Base-by-base conservation (phyloP, 2,888 invertebrate species). In the Pristionchus japonicus region DNA sequence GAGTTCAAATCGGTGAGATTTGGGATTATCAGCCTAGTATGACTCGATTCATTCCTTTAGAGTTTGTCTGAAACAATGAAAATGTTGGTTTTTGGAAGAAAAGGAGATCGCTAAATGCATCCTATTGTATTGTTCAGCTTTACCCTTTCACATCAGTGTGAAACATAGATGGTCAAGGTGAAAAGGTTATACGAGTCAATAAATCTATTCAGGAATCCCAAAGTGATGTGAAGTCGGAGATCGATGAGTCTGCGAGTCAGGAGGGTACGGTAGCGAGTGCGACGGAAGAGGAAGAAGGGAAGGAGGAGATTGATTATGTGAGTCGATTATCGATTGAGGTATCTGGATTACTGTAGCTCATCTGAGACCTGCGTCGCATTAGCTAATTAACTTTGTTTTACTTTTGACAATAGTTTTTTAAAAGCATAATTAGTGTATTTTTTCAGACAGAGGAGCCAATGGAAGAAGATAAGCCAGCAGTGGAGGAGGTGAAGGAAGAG, bases 131-230 rank as follows among this genome's bases (percentile, higher is more conserved):
- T n/a, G n/a, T n/a, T n/a, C n/a, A n/a, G n/a, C n/a, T n/a, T n/a
- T n/a, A n/a, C n/a, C n/a, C n/a, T n/a, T n/a, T n/a, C n/a, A n/a
- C n/a, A n/a, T n/a, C n/a, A n/a, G n/a, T n/a, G n/a, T n/a, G n/a
- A n/a, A n/a, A n/a, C n/a, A n/a, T n/a, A n/a, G n/a, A n/a, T n/a
- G n/a, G n/a, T n/a, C n/a, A n/a, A n/a, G n/a, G n/a, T n/a, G n/a
- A n/a, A n/a, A n/a, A n/a, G n/a, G n/a, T n/a, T n/a, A n/a, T n/a
- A n/a, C n/a, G n/a, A n/a, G 17, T 34, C 23, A 34, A 27, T 20
- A 17, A n/a, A 74, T 23, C 20, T 43, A 31, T 52, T 49, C 52
- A 83, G 82, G 82, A 83, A 43, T 83, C 34, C 23, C 82, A 83
- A 23, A 52, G 20, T n/a, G 82, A 83, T 7, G 82, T 17, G 43